Evolutionary conservation across 2,797 vertebrate genomes (phyloP).

Genomic region (Anguilla marmorata): DNA sequence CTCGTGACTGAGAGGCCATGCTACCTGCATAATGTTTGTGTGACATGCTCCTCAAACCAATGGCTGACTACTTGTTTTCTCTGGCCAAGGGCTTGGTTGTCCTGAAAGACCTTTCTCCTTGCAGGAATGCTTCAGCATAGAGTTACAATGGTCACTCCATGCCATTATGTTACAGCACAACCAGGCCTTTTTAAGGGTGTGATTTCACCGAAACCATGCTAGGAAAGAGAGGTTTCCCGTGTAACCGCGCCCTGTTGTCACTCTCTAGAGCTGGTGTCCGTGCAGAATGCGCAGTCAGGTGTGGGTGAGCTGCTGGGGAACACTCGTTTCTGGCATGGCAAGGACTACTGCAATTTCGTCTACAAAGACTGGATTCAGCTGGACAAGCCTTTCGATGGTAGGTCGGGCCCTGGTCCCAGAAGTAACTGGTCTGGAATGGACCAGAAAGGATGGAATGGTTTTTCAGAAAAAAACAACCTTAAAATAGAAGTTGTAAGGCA

Average conservation of each 20-base stretch:
- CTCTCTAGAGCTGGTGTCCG: conserved; percentile 77
- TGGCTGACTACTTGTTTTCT: not conserved
- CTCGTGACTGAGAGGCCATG: not conserved
- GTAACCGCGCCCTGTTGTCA: not conserved
- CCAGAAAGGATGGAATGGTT: not conserved
- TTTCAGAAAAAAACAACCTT: not conserved
- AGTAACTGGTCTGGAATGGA: not conserved
- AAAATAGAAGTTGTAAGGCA: too few relatives aligned
- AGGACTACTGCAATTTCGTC: conserved; percentile 98
- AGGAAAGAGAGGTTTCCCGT: not conserved
- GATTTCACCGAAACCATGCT: not conserved
- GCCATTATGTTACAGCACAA: not conserved
- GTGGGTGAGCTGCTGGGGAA: conserved; percentile 89
- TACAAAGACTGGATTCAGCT: conserved; percentile 97
- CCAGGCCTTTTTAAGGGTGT: not conserved
- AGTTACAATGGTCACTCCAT: not conserved
- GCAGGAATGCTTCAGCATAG: not conserved
- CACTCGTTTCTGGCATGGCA: conserved; percentile 96
- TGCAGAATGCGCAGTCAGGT: conserved; percentile 83
- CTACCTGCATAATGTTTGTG: not conserved
- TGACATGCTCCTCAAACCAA: not conserved
- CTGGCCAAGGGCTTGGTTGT: not conserved
- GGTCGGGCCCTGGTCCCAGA: conserved; percentile 39
- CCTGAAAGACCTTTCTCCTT: not conserved
- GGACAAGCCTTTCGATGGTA: conserved; percentile 96